Evolutionary conservation across 2,888 invertebrate species (phyloP).

Genomic region (Pomacea canaliculata): DNA sequence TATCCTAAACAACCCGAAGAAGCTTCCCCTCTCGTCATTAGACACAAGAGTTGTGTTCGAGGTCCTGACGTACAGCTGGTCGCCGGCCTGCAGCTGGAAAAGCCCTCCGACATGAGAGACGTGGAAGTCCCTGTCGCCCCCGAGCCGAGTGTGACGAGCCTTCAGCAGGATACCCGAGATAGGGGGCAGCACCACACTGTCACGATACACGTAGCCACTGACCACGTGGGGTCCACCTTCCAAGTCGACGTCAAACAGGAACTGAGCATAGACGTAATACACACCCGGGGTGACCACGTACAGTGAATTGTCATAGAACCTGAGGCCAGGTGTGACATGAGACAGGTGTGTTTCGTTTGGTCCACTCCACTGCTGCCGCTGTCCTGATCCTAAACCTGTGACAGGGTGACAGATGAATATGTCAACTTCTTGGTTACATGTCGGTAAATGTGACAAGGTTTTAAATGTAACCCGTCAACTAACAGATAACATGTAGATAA

Average conservation of each 20-base stretch:
- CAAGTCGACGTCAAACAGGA: slow-evolving; percentile 14
- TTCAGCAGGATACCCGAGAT: slow-evolving; percentile 31
- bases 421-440: too few species aligned
- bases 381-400: too few species aligned
- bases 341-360: slow-evolving; percentile 12
- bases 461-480: too few species aligned
- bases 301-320: slow-evolving; percentile 3
- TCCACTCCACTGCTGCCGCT: not conserved
- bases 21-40: slow-evolving; percentile 27
- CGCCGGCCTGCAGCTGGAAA: slow-evolving; percentile 37
- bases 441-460: too few species aligned
- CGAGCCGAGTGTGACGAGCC: slow-evolving; percentile 42
- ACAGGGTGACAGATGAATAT: too few species aligned
- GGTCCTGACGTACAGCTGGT: slow-evolving; percentile 42
- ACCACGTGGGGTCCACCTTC: too few species aligned
- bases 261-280: slow-evolving; percentile 39
- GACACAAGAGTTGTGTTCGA: slow-evolving; percentile 33
- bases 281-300: not conserved
- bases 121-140: slow-evolving; percentile 38
- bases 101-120: slow-evolving; percentile 46
- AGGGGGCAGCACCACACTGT: too few species aligned
- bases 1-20: slow-evolving; percentile 32
- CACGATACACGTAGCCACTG: too few species aligned
- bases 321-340: not conserved
- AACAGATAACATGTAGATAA: too few species aligned